Percentiles rank a stretch among this genome's conserved stretches.
These are phyloP conservation scores for Bubalus kerabau DNA, from an alignment of 2,113 vertebrate genomes.

Conservation along the genomic window DNA sequence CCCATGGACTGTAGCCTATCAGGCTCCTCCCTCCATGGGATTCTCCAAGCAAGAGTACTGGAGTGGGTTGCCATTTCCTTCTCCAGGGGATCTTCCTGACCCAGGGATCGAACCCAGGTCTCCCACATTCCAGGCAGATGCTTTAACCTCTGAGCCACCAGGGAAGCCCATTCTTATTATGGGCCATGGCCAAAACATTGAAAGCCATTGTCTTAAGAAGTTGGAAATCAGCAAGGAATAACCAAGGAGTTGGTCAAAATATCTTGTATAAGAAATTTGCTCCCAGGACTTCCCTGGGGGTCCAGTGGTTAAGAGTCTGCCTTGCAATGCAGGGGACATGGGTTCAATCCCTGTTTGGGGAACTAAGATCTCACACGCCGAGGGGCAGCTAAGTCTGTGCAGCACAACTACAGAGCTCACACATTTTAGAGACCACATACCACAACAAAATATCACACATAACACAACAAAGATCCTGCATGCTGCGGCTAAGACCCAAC, in stretches of 20 bases:
- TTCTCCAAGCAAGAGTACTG: too few relatives aligned
- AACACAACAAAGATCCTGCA: neutral
- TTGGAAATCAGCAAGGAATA: neutral
- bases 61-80: too few relatives aligned
- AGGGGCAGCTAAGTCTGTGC: neutral
- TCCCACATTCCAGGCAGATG: too few relatives aligned
- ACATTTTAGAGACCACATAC: neutral
- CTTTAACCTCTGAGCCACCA: too few relatives aligned
- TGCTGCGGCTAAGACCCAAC: neutral
- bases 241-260: neutral
- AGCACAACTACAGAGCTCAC: neutral
- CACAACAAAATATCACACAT: neutral
- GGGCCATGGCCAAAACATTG: neutral
- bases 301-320: neutral
- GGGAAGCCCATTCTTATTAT: too few relatives aligned
- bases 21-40: too few relatives aligned
- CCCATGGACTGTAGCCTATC: too few relatives aligned
- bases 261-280: neutral
- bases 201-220: neutral
- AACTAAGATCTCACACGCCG: rapidly evolving
- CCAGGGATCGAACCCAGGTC: too few relatives aligned
- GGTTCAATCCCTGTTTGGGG: neutral
- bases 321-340: neutral
- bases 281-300: neutral
- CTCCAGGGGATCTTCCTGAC: too few relatives aligned